Evolutionary conservation across 37 sponge, comb jelly and placozoan species (phyloP), one percentile per base, ranked within the genome.

Genomic region (Agelas oroides): DNA sequence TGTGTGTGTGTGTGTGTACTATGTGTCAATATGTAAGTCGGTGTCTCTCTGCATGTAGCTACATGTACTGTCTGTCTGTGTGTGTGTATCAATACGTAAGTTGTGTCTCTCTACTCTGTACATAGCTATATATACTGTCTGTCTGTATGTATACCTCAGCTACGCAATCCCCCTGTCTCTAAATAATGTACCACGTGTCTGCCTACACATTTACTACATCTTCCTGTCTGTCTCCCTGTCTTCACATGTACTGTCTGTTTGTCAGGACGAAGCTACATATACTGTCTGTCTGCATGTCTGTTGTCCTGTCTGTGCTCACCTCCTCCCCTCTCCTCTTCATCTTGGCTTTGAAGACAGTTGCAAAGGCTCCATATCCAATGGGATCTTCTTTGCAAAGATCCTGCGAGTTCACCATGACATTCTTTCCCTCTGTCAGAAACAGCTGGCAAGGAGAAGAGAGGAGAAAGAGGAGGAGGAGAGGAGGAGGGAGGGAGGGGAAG

Each of bases 341-440:
- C 6, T 25, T 81, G 25, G 79, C 90, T 59, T 79, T 71, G 65
- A 63, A 83, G 60, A 92, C 92, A 25, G 84, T 84, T 3, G 92
- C 92, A 87, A 79, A 92, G 5, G 78, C 79, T 61, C 92, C 92
- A 11, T 38, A 23, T 30, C 88, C 92, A 2, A 92, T 53, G 23
- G 32, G 14, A 41, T 78, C 85, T 56, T 65, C 65, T 20, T 58
- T 63, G 28, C 56, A n/a, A 15, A 83, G 19, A 28, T 90, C 80
- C 17, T 78, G 74, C 16, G 56, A 21, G 1, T 65, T 55, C 25
- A 90, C 23, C 33, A 90, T 53, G 59, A 90, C 73, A 35, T 90
- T 80, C 20, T 66, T 53, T 17, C 90, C 90, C 32, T 84, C 40
- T 13, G 85, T 84, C 59, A 84, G 32, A 62, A 90, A 90, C 66